A percentile compares a stretch with the other conserved stretches of the same genome.
Evolutionary conservation across 2,797 vertebrate species (phyloP).

Genomic region (Danio jaintianensis): DNA sequence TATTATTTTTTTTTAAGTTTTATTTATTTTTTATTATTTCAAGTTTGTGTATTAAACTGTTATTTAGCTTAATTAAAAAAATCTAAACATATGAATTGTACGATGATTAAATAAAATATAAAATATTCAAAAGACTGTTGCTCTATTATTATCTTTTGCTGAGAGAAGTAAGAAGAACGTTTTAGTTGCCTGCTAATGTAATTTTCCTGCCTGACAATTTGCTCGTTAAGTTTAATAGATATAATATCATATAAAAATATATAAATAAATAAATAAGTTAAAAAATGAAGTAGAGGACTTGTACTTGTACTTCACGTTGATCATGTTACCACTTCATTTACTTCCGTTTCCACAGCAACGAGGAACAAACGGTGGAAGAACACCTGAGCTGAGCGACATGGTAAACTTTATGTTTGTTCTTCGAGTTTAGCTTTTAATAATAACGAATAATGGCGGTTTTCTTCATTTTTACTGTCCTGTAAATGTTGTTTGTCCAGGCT

Average conservation of each 20-base stretch:
- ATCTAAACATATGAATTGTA: background rate
- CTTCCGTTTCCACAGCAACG: constrained; percentile 15
- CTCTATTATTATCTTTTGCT: background rate
- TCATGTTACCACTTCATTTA: background rate
- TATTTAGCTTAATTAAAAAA: background rate
- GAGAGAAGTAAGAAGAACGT: background rate
- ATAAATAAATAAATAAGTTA: too few relatives aligned
- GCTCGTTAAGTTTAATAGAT: background rate
- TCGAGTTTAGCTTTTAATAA: background rate
- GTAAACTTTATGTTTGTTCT: background rate
- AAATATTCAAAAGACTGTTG: background rate
- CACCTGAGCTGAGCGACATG: background rate
- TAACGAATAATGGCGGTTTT: background rate
- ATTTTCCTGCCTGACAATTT: background rate
- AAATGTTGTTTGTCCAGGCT: constrained; percentile 75
- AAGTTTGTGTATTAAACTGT: background rate
- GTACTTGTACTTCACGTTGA: too few relatives aligned
- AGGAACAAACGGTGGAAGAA: too few relatives aligned
- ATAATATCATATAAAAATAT: background rate
- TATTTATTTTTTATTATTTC: too few relatives aligned
- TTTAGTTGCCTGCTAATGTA: background rate
- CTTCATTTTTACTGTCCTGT: background rate
- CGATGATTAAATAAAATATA: too few relatives aligned
- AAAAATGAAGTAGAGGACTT: background rate
- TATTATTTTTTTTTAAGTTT: too few relatives aligned